These are phyloP conservation scores for Taurulus bubalis DNA, from an alignment of 2,113 vertebrate species.

Conservation along the genomic window DNA sequence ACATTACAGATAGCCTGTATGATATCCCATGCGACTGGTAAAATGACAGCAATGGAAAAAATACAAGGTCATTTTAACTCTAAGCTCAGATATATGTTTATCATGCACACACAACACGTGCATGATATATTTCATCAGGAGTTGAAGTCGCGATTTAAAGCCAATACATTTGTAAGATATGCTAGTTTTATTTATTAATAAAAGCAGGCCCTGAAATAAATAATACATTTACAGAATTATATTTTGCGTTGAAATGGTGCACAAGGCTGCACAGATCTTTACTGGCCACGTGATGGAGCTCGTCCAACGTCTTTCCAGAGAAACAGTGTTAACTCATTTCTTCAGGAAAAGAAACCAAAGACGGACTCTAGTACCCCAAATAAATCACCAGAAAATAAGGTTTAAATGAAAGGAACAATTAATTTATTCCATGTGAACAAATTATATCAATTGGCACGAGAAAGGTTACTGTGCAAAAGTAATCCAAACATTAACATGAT, in stretches of 20 bases:
- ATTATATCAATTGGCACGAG: neutral
- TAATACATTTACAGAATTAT: constrained; percentile 60
- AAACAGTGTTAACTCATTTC: constrained; percentile 56
- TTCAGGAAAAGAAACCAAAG: constrained; percentile 63
- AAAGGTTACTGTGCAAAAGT: constrained; percentile 48
- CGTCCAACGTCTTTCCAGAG: constrained; percentile 64
- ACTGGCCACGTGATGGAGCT: constrained; percentile 75
- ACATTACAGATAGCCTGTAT: neutral
- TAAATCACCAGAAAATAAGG: constrained; percentile 31
- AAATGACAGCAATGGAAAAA: neutral
- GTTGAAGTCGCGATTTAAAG: constrained; percentile 28
- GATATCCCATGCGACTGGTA: neutral
- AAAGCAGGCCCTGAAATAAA: constrained; percentile 61
- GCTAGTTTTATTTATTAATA: constrained; percentile 66
- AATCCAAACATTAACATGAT: neutral
- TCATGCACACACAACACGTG: neutral
- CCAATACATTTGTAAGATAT: constrained; percentile 28
- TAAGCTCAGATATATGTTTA: neutral
- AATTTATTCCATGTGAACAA: neutral
- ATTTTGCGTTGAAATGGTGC: constrained; percentile 43
- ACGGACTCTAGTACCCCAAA: constrained; percentile 37
- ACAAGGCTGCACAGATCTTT: constrained; percentile 52
- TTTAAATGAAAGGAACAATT: constrained; percentile 30
- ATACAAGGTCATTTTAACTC: constrained; percentile 13
- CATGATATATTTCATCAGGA: neutral